Conservation (phyloP, 2,113 vertebrate species). For the Stictonetta naevosa region DNA sequence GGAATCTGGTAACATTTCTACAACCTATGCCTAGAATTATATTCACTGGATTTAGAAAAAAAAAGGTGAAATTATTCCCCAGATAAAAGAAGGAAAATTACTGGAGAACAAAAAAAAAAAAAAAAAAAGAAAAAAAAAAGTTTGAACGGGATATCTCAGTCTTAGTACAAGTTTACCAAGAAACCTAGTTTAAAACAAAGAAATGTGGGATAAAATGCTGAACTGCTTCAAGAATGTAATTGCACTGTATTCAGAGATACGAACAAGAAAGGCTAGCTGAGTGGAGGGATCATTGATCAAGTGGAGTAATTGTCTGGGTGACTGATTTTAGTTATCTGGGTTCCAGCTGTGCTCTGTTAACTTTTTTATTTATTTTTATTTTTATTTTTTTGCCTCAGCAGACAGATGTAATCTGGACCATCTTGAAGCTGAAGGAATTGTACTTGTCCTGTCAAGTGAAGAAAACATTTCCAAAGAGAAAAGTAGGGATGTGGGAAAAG, state of each 20-base stretch:
- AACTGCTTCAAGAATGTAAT: not conserved
- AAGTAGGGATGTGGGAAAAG: not conserved
- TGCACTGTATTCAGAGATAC: not conserved
- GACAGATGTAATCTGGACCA: not conserved
- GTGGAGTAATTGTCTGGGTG: not conserved
- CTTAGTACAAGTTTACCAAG: not conserved
- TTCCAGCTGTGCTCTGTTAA: conserved; percentile 13
- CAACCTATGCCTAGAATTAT: not conserved
- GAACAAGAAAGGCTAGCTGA: not conserved
- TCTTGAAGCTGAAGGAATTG: conserved; percentile 9
- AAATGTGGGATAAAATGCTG: not conserved
- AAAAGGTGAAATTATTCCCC: too few species aligned
- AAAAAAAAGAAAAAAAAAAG: not conserved
- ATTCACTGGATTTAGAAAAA: not conserved
- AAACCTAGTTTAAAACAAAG: not conserved
- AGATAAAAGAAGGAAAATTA: too few species aligned
- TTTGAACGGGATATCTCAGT: not conserved
- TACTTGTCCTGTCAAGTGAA: conserved; percentile 25
- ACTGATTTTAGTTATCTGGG: not conserved
- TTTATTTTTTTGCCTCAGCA: not conserved
- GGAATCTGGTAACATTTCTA: not conserved
- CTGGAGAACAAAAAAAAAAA: too few species aligned
- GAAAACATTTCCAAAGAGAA: not conserved
- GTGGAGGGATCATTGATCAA: not conserved
- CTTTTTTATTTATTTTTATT: not conserved